Evolutionary conservation across 2,888 invertebrate genomes (phyloP).

Genomic region (Acholoe squamosa): DNA sequence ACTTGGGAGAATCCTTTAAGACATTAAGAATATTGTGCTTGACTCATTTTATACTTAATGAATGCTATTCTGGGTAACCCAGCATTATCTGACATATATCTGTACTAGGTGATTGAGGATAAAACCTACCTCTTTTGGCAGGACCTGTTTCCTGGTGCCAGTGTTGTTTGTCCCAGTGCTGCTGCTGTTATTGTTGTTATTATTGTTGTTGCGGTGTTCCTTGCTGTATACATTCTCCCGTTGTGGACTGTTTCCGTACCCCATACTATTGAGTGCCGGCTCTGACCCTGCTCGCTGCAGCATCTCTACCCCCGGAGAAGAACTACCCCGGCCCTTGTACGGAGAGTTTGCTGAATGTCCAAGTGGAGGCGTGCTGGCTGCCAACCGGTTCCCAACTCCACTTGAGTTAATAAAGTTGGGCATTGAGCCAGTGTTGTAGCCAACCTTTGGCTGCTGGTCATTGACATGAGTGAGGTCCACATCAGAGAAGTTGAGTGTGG

Average conservation of each 20-base stretch:
- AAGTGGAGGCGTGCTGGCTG: background rate
- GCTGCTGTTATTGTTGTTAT: conserved; percentile 32
- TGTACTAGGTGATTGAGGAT: too few relatives aligned
- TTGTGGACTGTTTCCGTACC: conserved; percentile 1
- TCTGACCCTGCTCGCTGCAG: conserved; percentile 19
- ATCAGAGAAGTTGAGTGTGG: background rate
- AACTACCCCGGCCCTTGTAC: background rate
- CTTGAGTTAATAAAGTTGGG: conserved; percentile 21
- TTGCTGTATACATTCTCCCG: background rate
- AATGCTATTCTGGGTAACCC: too few relatives aligned
- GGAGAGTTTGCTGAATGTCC: background rate
- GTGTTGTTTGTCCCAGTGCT: background rate
- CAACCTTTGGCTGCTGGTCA: conserved; percentile 40
- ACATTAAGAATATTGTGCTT: too few relatives aligned
- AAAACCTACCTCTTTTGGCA: conserved; percentile 72
- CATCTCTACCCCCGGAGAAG: background rate
- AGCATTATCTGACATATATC: too few relatives aligned
- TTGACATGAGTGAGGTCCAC: conserved; percentile 20
- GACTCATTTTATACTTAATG: too few relatives aligned
- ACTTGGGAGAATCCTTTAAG: too few relatives aligned
- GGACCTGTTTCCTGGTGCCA: conserved; percentile 69
- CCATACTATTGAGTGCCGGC: conserved; percentile 2
- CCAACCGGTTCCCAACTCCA: background rate
- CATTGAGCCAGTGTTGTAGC: conserved; percentile 45
- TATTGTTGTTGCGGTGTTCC: conserved; percentile 4